Conservation (phyloP, 2,113 vertebrate genomes). For the Galbula dea region DNA sequence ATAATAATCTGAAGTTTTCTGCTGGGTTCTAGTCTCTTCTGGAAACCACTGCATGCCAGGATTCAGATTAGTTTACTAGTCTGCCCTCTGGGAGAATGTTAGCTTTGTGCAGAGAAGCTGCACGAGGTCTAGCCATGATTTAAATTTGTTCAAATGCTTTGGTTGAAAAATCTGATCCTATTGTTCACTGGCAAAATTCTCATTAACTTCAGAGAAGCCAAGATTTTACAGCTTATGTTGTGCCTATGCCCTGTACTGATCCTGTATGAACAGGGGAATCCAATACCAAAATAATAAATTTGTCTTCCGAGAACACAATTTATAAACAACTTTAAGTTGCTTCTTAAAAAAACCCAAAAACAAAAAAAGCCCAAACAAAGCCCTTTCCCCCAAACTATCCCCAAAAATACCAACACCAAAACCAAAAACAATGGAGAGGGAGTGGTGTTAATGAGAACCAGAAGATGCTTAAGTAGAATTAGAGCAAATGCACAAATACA, state of each 20-base stretch:
- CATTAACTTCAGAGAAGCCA: neutral
- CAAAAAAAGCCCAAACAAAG: too few relatives aligned
- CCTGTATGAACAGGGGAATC: neutral
- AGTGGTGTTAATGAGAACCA: neutral
- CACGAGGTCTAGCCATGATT: neutral
- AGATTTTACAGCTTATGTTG: neutral
- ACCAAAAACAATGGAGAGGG: rapidly evolving
- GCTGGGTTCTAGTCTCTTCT: neutral
- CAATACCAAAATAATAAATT: neutral
- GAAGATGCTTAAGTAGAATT: neutral
- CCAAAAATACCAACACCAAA: too few relatives aligned
- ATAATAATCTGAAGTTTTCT: neutral
- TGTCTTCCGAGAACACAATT: neutral
- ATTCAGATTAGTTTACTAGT: neutral
- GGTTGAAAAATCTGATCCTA: neutral
- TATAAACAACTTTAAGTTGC: neutral
- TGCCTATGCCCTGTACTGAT: neutral
- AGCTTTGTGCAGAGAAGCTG: neutral
- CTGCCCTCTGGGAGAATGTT: neutral
- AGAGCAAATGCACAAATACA: neutral
- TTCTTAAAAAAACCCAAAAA: neutral
- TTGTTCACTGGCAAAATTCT: neutral
- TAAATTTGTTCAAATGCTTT: neutral
- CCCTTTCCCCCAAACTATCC: too few relatives aligned
- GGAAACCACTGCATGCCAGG: neutral